Conservation (phyloP, 2,113 vertebrate genomes). For the Columbina picui region DNA sequence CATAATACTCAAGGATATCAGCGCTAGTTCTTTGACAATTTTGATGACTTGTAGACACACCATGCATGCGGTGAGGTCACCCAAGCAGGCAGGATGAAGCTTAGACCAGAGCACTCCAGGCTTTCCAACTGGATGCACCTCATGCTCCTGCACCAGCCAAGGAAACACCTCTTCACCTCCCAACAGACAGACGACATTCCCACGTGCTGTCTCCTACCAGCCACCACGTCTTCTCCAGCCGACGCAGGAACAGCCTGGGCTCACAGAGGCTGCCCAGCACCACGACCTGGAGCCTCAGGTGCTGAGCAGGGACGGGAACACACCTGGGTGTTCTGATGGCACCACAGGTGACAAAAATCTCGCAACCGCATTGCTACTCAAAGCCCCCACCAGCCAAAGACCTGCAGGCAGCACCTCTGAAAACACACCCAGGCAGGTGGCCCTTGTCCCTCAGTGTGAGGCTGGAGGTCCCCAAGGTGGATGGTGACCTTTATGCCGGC, state of each 20-base stretch:
- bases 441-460: background rate
- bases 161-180: background rate
- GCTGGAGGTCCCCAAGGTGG: background rate
- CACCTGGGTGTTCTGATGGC: background rate
- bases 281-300: rapidly evolving
- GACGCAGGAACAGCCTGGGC: background rate
- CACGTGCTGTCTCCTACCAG: background rate
- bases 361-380: background rate
- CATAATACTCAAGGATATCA: background rate
- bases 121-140: background rate
- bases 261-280: background rate
- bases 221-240: background rate
- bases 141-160: background rate
- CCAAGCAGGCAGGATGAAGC: background rate
- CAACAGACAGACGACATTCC: rapidly evolving
- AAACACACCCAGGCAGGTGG: background rate
- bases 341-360: background rate
- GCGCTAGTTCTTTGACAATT: background rate
- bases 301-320: background rate
- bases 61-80: background rate
- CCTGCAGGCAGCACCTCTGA: constrained; percentile 17
- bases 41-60: background rate
- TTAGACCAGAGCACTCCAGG: background rate
- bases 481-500: background rate
- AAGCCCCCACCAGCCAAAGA: background rate